These are phyloP conservation scores for Macropis europaea DNA, from an alignment of 2,888 invertebrate species.

Conservation along the genomic window DNA sequence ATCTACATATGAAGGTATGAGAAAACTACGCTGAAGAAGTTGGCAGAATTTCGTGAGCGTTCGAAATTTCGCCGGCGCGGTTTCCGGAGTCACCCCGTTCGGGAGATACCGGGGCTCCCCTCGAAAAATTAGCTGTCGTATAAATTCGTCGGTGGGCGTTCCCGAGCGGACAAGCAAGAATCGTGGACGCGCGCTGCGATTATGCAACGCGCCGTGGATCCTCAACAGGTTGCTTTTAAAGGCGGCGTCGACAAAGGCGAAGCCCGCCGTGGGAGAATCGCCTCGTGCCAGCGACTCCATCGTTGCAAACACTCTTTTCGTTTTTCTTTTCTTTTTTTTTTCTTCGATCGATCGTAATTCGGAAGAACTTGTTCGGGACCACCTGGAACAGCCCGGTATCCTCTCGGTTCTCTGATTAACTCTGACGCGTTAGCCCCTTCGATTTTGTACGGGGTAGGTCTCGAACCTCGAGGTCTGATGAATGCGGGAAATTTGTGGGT, in stretches of 20 bases:
- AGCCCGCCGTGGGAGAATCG: slow-evolving; percentile 7
- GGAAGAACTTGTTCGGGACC: slow-evolving; percentile 2
- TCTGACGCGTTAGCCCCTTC: too few species aligned
- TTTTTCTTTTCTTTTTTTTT: too few species aligned
- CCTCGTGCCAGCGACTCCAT: background rate
- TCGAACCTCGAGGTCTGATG: too few species aligned
- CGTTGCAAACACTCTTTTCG: slow-evolving; percentile 22
- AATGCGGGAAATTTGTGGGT: too few species aligned
- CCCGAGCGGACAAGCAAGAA: slow-evolving; percentile 1
- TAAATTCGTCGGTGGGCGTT: slow-evolving; percentile 18
- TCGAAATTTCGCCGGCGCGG: too few species aligned
- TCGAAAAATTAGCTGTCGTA: background rate
- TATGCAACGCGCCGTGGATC: slow-evolving; percentile 25
- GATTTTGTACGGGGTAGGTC: too few species aligned
- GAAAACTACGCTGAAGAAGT: too few species aligned
- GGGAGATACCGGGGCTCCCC: background rate
- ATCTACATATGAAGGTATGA: too few species aligned
- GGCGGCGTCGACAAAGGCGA: slow-evolving; percentile 43
- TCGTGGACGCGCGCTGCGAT: slow-evolving; percentile 7
- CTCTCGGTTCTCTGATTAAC: slow-evolving; percentile 5
- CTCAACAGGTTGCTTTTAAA: slow-evolving; percentile 59
- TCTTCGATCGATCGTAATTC: slow-evolving; percentile 21
- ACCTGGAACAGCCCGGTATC: background rate
- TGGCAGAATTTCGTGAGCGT: too few species aligned
- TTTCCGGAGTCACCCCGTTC: background rate